Base-by-base conservation (phyloP, 2,797 vertebrate genomes). In the Eulemur albifrons region DNA sequence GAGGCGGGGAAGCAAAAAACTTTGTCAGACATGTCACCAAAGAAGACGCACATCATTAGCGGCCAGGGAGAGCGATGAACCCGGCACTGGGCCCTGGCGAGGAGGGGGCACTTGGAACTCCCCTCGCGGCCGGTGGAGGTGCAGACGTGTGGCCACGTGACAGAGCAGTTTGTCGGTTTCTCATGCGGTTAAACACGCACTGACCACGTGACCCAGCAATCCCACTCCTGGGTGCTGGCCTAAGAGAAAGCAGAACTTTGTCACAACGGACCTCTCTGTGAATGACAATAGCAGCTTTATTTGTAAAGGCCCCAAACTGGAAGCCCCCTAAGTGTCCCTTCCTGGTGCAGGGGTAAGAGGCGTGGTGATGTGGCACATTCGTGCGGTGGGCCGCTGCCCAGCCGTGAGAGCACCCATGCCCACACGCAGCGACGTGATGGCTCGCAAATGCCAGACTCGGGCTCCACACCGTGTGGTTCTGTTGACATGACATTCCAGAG, bases 361-460 rank as follows among this genome's bases (percentile, higher is more conserved):
- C 20, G 25, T 11, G 45, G 11, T 15, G n/a, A 25, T 8, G 5
- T 12, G 45, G 21, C 13, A 15, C 30, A 0, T 63, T 61, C 18
- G 1, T 25, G 20, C 15, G 2, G 0, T n/a, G 21, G 5, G 4
- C 2, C 4, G 4, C 32, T 35, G 6, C 75, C 75, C 67, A 3
- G 43, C 48, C 1, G 20, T 48, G 12, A 45, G 35, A 18, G 50
- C 57, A 25, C 1, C 59, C 3, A 0, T 10, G 7, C 6, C 3
- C 32, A 13, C 52, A 23, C 0, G 4, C 17, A n/a, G 1, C 52
- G 7, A 43, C 11, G 9, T 18, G 27, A 4, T 45, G 35, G 20
- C 27, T 43, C 11, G 38, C 67, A 48, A 21, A 4, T 65, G 61
- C 50, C 86, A 77, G 72, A 48, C 38, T 57, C 77, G 7, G 77